Base-by-base conservation (phyloP, 2,888 invertebrate species). In the Andrena marginata region DNA sequence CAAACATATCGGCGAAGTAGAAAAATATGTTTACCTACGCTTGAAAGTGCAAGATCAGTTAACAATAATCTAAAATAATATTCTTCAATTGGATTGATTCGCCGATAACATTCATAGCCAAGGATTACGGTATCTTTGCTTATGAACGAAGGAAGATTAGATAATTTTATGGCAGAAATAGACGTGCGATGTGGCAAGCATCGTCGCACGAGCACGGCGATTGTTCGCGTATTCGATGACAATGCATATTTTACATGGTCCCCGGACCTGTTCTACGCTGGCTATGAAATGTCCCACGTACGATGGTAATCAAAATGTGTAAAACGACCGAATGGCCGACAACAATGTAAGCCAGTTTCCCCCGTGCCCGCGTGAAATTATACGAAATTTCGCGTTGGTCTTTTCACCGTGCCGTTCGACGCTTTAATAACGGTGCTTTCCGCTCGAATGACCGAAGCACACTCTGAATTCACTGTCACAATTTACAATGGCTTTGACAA, bases 231-330 rank as follows among this genome's bases (percentile, higher is more conserved):
- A 70, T 51, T 62, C 35, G 63, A 69, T 75, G 71, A 77, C 79
- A 79, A 87, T 75, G 75, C 80, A 74, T 67, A 85, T 80, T 85
- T 87, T 63, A 62, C 70, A 73, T 29, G 75, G 72, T 13, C 65
- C 7, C 33, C 31, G 48, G n/a, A 29, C 13, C 49, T 51, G 54
- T 64, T 64, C 68, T 23, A 33, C 20, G 51, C 23, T 16, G 33
- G 56, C n/a, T 5, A 51, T 42, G 69, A 60, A 70, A 77, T 72
- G 76, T 62, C 70, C 67, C 70, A 59, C 16, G 20, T 29, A 63
- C 60, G 74, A 29, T 42, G 77, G 71, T 82, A 85, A 88, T 88
- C 83, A 82, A 88, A 88, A 88, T 83, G 83, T 85, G 82, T 85
- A 86, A 86, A 88, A 88, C 74, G 80, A 68, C 69, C 63, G 81